Conservation (phyloP, 1,140 invertebrate species). For the Pseudomyrmex sp. region DNA sequence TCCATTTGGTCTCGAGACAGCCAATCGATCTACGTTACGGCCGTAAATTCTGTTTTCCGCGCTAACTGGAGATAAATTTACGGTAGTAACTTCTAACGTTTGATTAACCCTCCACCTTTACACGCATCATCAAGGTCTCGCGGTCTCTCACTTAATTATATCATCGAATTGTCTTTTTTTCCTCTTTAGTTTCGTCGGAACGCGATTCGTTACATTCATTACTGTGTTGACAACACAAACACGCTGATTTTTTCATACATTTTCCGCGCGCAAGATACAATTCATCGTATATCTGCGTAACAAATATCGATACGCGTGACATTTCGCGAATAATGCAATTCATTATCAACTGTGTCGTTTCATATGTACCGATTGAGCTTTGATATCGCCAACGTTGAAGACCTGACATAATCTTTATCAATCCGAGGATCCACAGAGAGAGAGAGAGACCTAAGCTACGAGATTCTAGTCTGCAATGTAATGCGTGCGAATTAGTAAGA, state of each 20-base stretch:
- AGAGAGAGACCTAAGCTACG: constrained; percentile 6
- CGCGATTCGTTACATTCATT: background rate
- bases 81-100: constrained; percentile 43
- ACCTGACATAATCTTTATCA: constrained; percentile 57
- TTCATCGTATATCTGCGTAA: background rate
- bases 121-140: constrained; percentile 27
- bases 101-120: constrained; percentile 50
- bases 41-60: constrained; percentile 56
- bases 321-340: constrained; percentile 20
- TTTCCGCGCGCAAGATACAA: background rate
- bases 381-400: constrained; percentile 19
- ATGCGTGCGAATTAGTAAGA: constrained; percentile 61
- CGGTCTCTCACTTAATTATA: background rate
- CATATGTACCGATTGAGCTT: background rate
- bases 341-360: constrained; percentile 4
- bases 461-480: background rate
- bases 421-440: constrained; percentile 15
- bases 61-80: constrained; percentile 41
- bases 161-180: constrained; percentile 12
- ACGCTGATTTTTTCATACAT: background rate
- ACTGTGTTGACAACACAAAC: background rate
- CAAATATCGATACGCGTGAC: constrained; percentile 22
- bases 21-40: constrained; percentile 49
- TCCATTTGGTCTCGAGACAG: constrained; percentile 56
- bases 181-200: background rate